Evolutionary conservation across 2,797 vertebrate genomes (phyloP).

Genomic region (Pampus argenteus): DNA sequence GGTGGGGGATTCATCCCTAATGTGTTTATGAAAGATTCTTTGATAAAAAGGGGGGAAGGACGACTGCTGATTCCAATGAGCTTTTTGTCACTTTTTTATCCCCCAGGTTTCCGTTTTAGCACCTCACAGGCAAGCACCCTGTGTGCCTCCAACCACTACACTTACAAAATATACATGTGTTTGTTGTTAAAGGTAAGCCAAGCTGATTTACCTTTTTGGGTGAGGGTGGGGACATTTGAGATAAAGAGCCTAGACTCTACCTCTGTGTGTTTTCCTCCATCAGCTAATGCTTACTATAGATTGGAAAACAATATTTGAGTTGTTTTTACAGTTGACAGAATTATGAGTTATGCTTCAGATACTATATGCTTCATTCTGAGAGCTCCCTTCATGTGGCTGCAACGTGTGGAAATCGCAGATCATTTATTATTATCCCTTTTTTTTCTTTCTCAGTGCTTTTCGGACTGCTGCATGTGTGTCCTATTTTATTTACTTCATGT

Average conservation of each 20-base stretch:
- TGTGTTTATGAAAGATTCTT: constrained; percentile 88
- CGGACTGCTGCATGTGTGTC: neutral
- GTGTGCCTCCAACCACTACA: constrained; percentile 63
- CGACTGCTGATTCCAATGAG: constrained; percentile 82
- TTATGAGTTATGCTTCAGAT: neutral
- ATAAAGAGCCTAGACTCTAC: constrained; percentile 4
- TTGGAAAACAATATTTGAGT: neutral
- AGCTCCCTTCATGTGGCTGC: neutral
- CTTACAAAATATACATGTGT: constrained; percentile 74
- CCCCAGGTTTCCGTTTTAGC: constrained; percentile 77
- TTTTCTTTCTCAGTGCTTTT: neutral
- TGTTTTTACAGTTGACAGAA: neutral
- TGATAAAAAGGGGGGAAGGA: constrained; percentile 78
- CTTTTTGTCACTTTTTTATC: constrained; percentile 84
- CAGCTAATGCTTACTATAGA: neutral
- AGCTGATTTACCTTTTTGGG: constrained; percentile 73
- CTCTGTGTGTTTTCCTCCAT: neutral
- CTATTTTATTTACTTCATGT: too few species aligned
- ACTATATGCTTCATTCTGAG: neutral
- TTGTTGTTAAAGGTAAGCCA: constrained; percentile 79
- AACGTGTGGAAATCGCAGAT: neutral
- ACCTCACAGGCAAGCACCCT: constrained; percentile 64
- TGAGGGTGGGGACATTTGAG: constrained; percentile 28
- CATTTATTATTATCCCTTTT: neutral
- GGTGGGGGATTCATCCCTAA: constrained; percentile 86